These are phyloP conservation scores for Catalaphyllia jardinei DNA, from an alignment of 64 coral and sea anemone species.

Conservation along the genomic window DNA sequence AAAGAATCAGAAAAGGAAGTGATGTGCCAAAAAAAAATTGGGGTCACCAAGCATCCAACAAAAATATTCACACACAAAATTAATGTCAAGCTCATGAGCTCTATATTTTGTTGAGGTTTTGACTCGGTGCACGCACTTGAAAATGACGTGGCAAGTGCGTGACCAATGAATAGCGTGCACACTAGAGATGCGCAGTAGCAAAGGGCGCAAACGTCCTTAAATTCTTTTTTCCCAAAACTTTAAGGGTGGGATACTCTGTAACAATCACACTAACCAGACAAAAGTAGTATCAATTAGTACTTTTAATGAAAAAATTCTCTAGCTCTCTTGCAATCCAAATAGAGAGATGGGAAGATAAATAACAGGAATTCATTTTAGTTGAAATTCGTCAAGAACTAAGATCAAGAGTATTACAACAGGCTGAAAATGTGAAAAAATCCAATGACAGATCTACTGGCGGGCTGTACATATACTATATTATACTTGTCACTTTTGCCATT, in stretches of 20 bases:
- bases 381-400: neutral
- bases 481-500: neutral
- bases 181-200: too few relatives aligned
- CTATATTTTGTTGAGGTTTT: too few relatives aligned
- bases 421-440: constrained; percentile 2
- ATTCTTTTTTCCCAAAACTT: too few relatives aligned
- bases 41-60: too few relatives aligned
- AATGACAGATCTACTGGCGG: neutral
- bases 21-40: too few relatives aligned
- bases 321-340: constrained; percentile 31
- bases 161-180: too few relatives aligned
- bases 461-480: constrained; percentile 42
- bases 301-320: constrained; percentile 51
- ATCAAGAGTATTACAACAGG: constrained; percentile 1
- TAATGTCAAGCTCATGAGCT: too few relatives aligned
- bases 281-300: neutral
- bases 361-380: constrained; percentile 9
- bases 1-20: too few relatives aligned
- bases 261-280: neutral
- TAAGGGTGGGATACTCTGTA: neutral
- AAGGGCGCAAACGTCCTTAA: too few relatives aligned
- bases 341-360: constrained; percentile 27
- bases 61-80: too few relatives aligned
- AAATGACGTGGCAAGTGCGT: too few relatives aligned
- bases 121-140: too few relatives aligned